Evolutionary conservation across 1,140 invertebrate species (phyloP), one percentile per base, ranked within the genome.

Genomic region (Drosophila ironensis): DNA sequence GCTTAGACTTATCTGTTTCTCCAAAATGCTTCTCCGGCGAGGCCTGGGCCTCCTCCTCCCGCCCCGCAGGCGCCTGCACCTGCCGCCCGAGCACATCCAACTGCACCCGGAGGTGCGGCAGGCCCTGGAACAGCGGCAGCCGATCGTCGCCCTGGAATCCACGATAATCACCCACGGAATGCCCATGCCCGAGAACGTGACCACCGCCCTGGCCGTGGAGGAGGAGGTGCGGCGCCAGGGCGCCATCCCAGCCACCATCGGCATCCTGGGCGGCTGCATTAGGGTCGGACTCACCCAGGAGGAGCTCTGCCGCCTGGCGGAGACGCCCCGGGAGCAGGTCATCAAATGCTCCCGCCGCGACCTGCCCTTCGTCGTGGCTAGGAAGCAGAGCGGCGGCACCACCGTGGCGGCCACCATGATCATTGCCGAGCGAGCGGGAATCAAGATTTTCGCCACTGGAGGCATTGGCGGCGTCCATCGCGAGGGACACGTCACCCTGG

Each of bases 151-250:
- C 2, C 91, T 99, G 60, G 98, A 99, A 92, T 98, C 97, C 8
- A 98, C 98, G 2, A 98, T 99, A 41, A 97, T 99, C 35, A 99
- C 98, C 1, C 98, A 99, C 91, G 98, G 98, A 33, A 98, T 99
- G 95, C 98, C 98, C 0, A 96, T 94, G 91, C 98, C 98, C 0
- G 90, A 95, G 27, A 99, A 99, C 91, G 91, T 98, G 38, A 90
- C 95, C 67, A 98, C 96, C 20, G 98, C 98, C 3, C 27, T 94
- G 9, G 91, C 93, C 86, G 95, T 99, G 0, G 97, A 99, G 91
- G 88, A 94, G 53, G 93, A 95, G 50, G 92, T 99, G 3, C 92
- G 93, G 68, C 72, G 88, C 28, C 80, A 97, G 93, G 96, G 96
- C 38, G 96, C 93, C n/a, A 90, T 95, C n/a, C 98, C 98, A 38